Conservation (phyloP, 2,113 vertebrate species). For the Peromyscus maniculatus region DNA sequence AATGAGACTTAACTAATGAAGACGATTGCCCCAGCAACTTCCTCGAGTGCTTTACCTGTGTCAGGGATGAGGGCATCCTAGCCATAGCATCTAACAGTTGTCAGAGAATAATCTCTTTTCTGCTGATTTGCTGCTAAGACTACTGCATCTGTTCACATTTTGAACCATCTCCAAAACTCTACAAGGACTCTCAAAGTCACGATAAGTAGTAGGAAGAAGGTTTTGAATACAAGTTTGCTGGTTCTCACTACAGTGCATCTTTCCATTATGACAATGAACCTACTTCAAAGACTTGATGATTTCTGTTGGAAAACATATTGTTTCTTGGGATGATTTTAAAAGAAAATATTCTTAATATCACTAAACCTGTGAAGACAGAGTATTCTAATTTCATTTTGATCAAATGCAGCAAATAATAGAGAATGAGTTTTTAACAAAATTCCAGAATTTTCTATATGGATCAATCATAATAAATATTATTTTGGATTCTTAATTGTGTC, state of each 20-base stretch:
- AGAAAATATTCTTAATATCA: background rate
- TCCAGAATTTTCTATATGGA: background rate
- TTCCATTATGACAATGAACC: background rate
- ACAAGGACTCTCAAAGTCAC: background rate
- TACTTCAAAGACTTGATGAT: background rate
- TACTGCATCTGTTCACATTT: background rate
- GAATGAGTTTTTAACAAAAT: conserved; percentile 30
- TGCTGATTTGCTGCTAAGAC: background rate
- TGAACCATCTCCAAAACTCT: background rate
- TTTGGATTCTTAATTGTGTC: background rate
- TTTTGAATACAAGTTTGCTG: background rate
- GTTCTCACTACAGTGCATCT: background rate
- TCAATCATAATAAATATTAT: background rate
- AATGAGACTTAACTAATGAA: conserved; percentile 53
- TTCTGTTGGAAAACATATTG: background rate
- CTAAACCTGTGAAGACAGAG: background rate
- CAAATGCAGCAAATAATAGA: conserved; percentile 9
- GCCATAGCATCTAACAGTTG: background rate
- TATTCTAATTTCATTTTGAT: conserved; percentile 10
- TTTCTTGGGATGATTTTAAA: background rate
- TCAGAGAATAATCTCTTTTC: background rate
- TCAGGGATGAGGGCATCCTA: background rate
- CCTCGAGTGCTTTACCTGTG: background rate
- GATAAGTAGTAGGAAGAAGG: background rate
- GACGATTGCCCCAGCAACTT: background rate